Evolutionary conservation across 2,888 invertebrate species (phyloP).

Genomic region (Pandemis cinnamomeana): DNA sequence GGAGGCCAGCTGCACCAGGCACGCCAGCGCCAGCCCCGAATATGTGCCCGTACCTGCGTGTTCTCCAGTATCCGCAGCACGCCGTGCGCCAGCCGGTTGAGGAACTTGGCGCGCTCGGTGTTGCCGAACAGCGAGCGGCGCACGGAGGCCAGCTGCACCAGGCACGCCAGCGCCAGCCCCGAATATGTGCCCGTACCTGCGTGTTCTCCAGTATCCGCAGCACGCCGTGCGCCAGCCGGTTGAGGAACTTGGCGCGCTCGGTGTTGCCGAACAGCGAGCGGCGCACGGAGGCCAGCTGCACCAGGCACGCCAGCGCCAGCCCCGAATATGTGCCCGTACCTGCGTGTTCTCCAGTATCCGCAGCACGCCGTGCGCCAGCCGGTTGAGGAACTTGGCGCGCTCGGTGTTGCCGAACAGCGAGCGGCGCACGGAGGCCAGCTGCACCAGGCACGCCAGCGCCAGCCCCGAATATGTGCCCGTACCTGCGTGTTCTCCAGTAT

Average conservation of each 20-base stretch:
- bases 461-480: slow-evolving; percentile 85
- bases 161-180: slow-evolving; percentile 95
- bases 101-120: slow-evolving; percentile 95
- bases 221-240: slow-evolving; percentile 95
- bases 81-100: slow-evolving; percentile 95
- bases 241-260: slow-evolving; percentile 96
- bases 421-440: slow-evolving; percentile 97
- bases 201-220: slow-evolving; percentile 96
- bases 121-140: slow-evolving; percentile 98
- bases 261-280: slow-evolving; percentile 97
- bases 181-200: slow-evolving; percentile 84
- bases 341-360: slow-evolving; percentile 97
- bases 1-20: slow-evolving; percentile 97
- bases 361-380: slow-evolving; percentile 95
- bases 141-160: slow-evolving; percentile 98
- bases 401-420: slow-evolving; percentile 98
- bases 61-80: slow-evolving; percentile 96
- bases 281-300: slow-evolving; percentile 97
- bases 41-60: slow-evolving; percentile 86
- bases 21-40: slow-evolving; percentile 96
- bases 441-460: slow-evolving; percentile 97
- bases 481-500: slow-evolving; percentile 96
- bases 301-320: slow-evolving; percentile 95
- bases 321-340: slow-evolving; percentile 83
- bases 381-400: slow-evolving; percentile 95